Evolutionary conservation across 2,888 invertebrate species (phyloP), one percentile per base, ranked within the genome.

Genomic region (Netelia melanura): DNA sequence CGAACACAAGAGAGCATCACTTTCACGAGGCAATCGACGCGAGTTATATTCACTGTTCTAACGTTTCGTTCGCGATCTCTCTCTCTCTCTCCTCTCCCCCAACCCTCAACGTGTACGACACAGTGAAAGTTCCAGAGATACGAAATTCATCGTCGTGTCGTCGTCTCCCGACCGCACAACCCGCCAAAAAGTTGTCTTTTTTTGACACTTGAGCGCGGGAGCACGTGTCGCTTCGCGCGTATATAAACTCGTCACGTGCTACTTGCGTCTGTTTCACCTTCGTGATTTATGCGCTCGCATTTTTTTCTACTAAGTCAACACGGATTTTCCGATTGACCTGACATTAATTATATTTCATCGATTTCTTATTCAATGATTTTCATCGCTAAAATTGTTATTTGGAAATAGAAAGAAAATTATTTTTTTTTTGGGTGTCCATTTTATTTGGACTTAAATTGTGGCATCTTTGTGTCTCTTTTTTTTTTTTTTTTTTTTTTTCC

Each of bases 221-320:
- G 76, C 72, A 72, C 71, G 77, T 81, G 84, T 79, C 62, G 17
- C 25, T 58, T 58, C 2, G 17, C 78, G 82, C 80, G 79, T 76
- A 75, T 87, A 83, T 86, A 76, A 76, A 80, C 62, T 78, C 71
- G 89, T 86, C 90, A 87, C 88, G 88, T 89, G 89, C 84, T 87
- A 52, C n/a, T 54, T 65, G 74, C 56, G 52, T 83, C 84, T 83
- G 71, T 72, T 75, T 85, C 74, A 64, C 83, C 70, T 84, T 76
- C 81, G 43, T 62, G 65, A 65, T 43, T 72, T 14, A 70, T 54
- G 23, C 3, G 38, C 38, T 38, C 38, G 14, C 21, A 61, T 62
- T 77, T 77, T 38, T 17, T 48, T 67, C 67, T 38, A 38, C 68
- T 48, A 1, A 52, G 62, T 70, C 52, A 30, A 56, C 52, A 21